Percentiles rank a stretch among this genome's conserved stretches.
Evolutionary conservation across 1,140 invertebrate genomes (phyloP).

Genomic region (Latrodectus geometricus): DNA sequence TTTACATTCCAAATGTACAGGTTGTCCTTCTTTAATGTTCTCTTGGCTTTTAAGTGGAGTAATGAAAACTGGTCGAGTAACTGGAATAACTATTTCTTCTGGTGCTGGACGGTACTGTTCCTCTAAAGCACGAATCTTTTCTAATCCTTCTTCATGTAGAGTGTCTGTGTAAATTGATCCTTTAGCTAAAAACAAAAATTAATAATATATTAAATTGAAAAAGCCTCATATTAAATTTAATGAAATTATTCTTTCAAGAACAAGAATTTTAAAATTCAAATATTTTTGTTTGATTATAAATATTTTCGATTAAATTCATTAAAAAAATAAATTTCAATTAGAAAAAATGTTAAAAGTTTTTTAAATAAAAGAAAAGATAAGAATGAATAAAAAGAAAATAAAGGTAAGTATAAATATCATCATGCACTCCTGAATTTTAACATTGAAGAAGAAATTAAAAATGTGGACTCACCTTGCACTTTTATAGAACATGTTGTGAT

Average conservation of each 20-base stretch:
- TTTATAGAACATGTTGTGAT: slow-evolving; percentile 88
- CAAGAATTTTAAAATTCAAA: no score
- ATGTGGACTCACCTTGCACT: slow-evolving; percentile 77
- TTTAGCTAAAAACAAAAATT: slow-evolving; percentile 75
- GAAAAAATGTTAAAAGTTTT: no score
- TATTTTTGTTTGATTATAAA: no score
- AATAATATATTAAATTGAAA: slow-evolving; percentile 38
- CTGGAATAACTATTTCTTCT: slow-evolving; percentile 77
- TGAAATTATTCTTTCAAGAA: no score
- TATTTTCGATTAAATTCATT: no score
- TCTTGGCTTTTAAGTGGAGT: slow-evolving; percentile 86
- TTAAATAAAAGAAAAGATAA: no score
- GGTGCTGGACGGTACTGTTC: slow-evolving; percentile 80
- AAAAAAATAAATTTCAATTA: no score
- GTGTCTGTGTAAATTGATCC: slow-evolving; percentile 87
- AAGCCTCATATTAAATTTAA: no score
- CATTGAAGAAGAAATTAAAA: no score
- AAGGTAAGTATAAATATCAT: no score
- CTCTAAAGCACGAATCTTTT: slow-evolving; percentile 90
- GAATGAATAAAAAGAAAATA: no score
- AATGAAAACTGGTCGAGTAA: slow-evolving; percentile 84
- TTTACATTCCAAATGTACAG: slow-evolving; percentile 77
- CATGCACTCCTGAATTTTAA: no score
- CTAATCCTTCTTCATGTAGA: slow-evolving; percentile 83
- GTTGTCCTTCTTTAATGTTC: slow-evolving; percentile 82